Evolutionary conservation across 2,888 invertebrate species (phyloP).

Genomic region (Aethes cnicana): DNA sequence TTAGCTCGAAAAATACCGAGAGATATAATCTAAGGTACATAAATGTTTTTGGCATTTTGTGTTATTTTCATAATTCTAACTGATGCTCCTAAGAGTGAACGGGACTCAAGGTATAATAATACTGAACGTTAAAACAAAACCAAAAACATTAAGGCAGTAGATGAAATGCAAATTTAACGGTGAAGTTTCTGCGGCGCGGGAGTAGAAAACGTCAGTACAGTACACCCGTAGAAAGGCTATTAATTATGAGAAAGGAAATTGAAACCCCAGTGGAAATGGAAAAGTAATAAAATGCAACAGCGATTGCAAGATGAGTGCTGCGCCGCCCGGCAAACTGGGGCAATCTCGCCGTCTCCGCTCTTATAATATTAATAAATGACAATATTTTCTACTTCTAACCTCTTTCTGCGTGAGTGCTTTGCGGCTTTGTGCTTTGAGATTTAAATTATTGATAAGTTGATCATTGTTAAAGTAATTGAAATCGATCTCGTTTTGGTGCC

Average conservation of each 20-base stretch:
- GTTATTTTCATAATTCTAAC: too few relatives aligned
- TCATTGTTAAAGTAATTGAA: too few relatives aligned
- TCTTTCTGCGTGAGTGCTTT: not conserved
- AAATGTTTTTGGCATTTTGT: too few relatives aligned
- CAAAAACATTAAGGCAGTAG: conserved; percentile 50
- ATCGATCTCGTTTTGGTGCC: too few relatives aligned
- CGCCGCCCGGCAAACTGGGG: conserved; percentile 44
- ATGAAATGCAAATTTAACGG: conserved; percentile 65
- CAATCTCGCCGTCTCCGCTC: conserved; percentile 42
- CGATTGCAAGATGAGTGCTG: conserved; percentile 74
- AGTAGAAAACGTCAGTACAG: conserved; percentile 71
- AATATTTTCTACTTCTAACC: conserved; percentile 12
- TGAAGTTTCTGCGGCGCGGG: conserved; percentile 65
- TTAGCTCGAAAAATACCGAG: too few relatives aligned
- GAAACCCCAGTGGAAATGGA: conserved; percentile 81
- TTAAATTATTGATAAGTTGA: not conserved
- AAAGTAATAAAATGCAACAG: conserved; percentile 82
- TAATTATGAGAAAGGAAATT: conserved; percentile 81
- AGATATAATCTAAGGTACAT: too few relatives aligned
- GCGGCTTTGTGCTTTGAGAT: conserved; percentile 11
- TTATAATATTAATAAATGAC: conserved; percentile 30
- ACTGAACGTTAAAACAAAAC: conserved; percentile 28
- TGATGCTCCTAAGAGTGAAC: too few relatives aligned
- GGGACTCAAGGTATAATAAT: not conserved
- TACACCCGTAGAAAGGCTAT: conserved; percentile 76